Base-by-base conservation (phyloP, 2,113 vertebrate species). In the Cololabis saira region DNA sequence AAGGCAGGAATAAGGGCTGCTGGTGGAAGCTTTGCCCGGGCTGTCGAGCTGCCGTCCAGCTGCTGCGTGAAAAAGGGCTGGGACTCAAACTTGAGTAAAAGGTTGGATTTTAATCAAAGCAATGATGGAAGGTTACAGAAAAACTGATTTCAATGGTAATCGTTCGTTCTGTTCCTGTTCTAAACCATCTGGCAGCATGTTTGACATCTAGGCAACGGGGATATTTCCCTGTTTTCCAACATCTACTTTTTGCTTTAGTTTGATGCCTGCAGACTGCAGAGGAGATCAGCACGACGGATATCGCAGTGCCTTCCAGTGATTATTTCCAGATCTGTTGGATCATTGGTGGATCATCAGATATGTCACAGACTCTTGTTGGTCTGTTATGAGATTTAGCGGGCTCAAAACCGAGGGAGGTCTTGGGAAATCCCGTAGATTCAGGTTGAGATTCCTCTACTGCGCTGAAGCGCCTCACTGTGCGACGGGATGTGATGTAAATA, bases 301-400 rank as follows among this genome's bases (percentile, higher is more conserved):
- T 66, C 60, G 47, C 0, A 40, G 53, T 53, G 75, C 69, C 66
- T 67, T 60, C n/a, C 12, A 21, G 69, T 40, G 74, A 82, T 61
- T 40, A 48, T 42, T 73, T 87, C 70, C 74, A 82, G 66, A 84
- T 75, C 79, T 84, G 13, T 5, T 21, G 61, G 74, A 60, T 83
- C 55, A 54, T 37, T 33, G 30, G 47, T 7, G 70, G 61, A 81
- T 84, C 30, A 55, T 18, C 52, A 55, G 30, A 56, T 56, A 56
- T 41, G 33, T 56, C 33, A 8, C 33, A 19, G n/a, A 10, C 12
- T 55, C 4, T 40, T 37, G 33, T 21, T 49, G 13, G 48, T 49
- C 10, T 18, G n/a, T 55, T 2, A 13, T 19, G 12, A 49, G 16
- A 41, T 41, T 40, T 41, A 14, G 12, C 12, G 53, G 40, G 33